These are phyloP conservation scores for Haplochromis burtoni DNA, from an alignment of 2,113 vertebrate species.

Conservation along the genomic window DNA sequence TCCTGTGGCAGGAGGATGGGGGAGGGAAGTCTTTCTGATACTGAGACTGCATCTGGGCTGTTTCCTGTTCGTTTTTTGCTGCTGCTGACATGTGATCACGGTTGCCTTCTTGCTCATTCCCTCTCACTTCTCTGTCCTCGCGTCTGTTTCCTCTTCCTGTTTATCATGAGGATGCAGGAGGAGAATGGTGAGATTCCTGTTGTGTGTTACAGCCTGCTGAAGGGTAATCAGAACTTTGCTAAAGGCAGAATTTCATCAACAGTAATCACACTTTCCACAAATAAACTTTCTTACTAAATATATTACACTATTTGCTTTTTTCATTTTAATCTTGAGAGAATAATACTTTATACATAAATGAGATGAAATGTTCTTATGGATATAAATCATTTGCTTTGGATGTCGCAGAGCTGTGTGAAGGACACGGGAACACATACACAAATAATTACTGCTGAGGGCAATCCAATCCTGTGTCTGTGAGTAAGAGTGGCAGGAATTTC, in stretches of 20 bases:
- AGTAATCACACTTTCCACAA: neutral
- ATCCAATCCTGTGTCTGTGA: neutral
- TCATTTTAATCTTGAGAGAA: neutral
- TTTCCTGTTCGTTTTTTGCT: neutral
- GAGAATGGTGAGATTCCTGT: slow-evolving; percentile 40
- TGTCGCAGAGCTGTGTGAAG: neutral
- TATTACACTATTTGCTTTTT: neutral
- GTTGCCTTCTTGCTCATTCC: neutral
- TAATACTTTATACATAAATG: neutral
- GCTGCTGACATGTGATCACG: neutral
- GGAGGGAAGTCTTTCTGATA: slow-evolving; percentile 67
- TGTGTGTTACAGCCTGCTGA: slow-evolving; percentile 52
- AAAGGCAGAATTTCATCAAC: neutral
- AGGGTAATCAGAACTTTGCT: neutral
- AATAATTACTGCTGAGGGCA: neutral
- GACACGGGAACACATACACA: neutral
- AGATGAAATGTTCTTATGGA: neutral
- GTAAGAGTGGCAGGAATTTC: neutral
- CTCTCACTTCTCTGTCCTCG: neutral
- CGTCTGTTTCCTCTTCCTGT: slow-evolving; percentile 17
- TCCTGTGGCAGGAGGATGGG: slow-evolving; percentile 5
- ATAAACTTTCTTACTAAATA: neutral
- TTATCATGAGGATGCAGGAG: slow-evolving; percentile 24
- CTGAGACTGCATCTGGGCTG: slow-evolving; percentile 39
- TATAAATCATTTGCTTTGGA: neutral